phyloP scores from a whole-genome alignment of 2,797 vertebrate genomes.

The Schizopygopsis malacanthus region DNA sequence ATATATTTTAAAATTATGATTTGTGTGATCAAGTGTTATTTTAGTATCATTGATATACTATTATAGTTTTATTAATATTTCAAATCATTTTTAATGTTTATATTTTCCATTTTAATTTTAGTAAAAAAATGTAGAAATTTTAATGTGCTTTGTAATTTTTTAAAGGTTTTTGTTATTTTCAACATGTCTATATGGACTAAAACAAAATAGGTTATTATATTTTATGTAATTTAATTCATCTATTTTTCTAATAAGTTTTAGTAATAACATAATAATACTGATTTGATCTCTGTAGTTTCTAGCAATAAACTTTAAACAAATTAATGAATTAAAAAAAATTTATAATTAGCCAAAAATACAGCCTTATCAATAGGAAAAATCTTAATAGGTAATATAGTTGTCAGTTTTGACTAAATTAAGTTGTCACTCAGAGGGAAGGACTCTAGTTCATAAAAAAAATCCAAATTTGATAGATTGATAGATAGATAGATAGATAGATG shows the following conservation, averaged over 20 bases:
- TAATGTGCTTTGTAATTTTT: background rate
- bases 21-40: background rate
- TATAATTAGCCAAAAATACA: too few species aligned
- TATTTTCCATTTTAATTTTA: background rate
- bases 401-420: too few species aligned
- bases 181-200: too few species aligned
- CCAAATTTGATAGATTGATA: too few species aligned
- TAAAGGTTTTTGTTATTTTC: background rate
- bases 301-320: background rate
- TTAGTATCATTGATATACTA: background rate
- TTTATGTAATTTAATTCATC: background rate
- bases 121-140: background rate
- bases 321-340: fast-evolving
- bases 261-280: background rate
- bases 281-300: background rate
- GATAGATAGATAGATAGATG: too few species aligned
- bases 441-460: too few species aligned
- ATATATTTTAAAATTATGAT: background rate
- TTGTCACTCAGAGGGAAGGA: too few species aligned
- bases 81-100: background rate
- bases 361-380: too few species aligned
- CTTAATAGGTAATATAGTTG: too few species aligned
- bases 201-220: background rate
- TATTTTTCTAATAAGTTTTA: background rate
- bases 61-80: background rate